These are phyloP conservation scores for Trogon melanurus DNA, from an alignment of 2,113 vertebrate genomes.

Conservation along the genomic window DNA sequence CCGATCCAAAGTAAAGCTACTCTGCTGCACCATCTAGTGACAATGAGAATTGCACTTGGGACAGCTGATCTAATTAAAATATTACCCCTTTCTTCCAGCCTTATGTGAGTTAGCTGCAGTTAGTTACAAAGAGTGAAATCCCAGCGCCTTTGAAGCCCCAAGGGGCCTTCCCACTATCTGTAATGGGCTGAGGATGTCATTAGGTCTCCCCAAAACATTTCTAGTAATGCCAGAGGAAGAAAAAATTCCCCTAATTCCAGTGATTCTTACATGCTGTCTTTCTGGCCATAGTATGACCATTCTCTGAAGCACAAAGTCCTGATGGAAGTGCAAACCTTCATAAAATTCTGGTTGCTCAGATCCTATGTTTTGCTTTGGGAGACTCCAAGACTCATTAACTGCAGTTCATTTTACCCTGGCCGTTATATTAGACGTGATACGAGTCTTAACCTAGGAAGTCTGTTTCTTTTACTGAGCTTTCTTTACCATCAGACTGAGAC, in stretches of 20 bases:
- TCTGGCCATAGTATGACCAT: background rate
- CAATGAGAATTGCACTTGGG: slow-evolving; percentile 33
- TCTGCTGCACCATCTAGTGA: slow-evolving; percentile 68
- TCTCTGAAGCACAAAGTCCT: background rate
- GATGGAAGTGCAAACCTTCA: background rate
- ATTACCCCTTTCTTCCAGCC: background rate
- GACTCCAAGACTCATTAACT: background rate
- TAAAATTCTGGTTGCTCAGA: background rate
- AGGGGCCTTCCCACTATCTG: background rate
- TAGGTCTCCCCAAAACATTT: background rate
- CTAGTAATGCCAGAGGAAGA: background rate
- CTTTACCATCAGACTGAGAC: background rate
- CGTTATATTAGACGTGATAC: background rate
- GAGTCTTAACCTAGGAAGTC: background rate
- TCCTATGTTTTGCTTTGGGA: background rate
- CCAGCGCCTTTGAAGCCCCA: background rate
- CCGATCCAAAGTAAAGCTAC: slow-evolving; percentile 53
- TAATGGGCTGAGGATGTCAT: background rate
- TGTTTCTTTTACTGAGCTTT: background rate
- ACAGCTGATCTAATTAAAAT: slow-evolving; percentile 23
- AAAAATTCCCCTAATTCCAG: background rate
- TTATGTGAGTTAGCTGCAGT: background rate
- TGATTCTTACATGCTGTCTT: background rate
- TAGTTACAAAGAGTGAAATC: background rate
- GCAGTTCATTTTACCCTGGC: background rate